Percentiles rank a stretch among this genome's conserved stretches.
Conservation (phyloP, 2,888 invertebrate species). For the Mamestra brassicae region DNA sequence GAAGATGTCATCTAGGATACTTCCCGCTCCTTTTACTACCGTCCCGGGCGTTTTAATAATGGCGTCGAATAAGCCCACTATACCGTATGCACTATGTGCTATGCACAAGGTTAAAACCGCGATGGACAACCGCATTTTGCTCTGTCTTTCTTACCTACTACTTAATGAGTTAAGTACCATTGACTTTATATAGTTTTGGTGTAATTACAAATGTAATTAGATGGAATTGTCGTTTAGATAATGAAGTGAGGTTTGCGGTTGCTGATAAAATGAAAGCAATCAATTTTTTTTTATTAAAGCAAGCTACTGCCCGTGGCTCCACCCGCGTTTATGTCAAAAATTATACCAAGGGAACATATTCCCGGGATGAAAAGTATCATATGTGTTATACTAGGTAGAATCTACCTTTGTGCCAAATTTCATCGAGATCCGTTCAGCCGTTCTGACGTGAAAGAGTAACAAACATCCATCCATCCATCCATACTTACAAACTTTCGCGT, state of each 20-base stretch:
- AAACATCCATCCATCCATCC: no score
- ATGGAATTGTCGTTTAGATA: constrained; percentile 17
- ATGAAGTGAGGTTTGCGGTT: constrained; percentile 14
- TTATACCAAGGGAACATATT: no score
- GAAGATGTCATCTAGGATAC: constrained; percentile 20
- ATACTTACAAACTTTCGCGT: no score
- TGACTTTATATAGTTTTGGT: constrained; percentile 1
- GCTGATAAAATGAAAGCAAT: not conserved
- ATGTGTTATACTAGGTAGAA: no score
- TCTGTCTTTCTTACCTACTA: not conserved
- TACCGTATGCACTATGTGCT: constrained; percentile 29
- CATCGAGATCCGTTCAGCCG: no score
- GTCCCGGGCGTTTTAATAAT: constrained; percentile 9
- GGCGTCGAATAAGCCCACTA: constrained; percentile 6
- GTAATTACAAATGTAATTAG: constrained; percentile 29
- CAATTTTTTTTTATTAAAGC: no score
- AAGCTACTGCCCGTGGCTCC: no score
- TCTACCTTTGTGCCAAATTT: no score
- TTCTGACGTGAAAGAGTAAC: no score
- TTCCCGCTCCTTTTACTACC: constrained; percentile 1
- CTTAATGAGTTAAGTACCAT: not conserved
- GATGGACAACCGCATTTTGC: constrained; percentile 37
- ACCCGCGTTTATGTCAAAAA: no score
- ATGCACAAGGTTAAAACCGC: constrained; percentile 37
- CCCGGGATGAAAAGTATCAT: no score